Evolutionary conservation across 2,888 invertebrate species (phyloP), one percentile per base, ranked within the genome.

Genomic region (Stenurella melanura): DNA sequence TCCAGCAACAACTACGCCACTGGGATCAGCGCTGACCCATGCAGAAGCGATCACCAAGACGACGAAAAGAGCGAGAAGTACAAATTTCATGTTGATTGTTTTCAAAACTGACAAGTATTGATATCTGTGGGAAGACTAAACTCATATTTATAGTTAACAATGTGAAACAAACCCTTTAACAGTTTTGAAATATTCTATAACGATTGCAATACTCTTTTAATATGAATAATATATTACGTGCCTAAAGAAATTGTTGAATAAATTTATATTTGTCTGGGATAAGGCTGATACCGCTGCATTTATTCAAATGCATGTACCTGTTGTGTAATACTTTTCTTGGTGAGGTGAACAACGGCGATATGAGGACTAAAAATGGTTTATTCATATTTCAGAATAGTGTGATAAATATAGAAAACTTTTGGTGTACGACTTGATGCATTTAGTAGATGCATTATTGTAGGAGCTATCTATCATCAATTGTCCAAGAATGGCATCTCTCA

Each of bases 41-140:
- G 71, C 74, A 4, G 74, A 34, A 50, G 77, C 79, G 10, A 77
- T 12, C n/a, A 79, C 82, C 50, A 81, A 61, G 21, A 79, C 54
- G 54, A 66, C 76, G 34, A 81, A 54, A 19, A 81, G 12, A 64
- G 75, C 78, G 72, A 81, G 60, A 61, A 61, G 60, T 21, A 61
- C 12, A 19, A 61, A 61, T 26, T 61, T 61, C 60, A 61, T 61
- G 21, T n/a, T 26, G 30, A 26, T 26, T 11, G 26, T 3, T 61
- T 26, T 21, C 60, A 26, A 26, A 26, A 61, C 15, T 19, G 30
- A 0, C 10, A 26, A 26, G 26, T n/a, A 21, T 19, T 61, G 60
- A 61, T 61, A 26, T n/a, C 19, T 11, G 9, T 38, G 11, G 1
- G 38, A 38, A 38, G 11, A 38, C 38, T 11, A 5, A 38, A 38